Conservation (phyloP, 2,113 vertebrate species). For the Percina caprodes region DNA sequence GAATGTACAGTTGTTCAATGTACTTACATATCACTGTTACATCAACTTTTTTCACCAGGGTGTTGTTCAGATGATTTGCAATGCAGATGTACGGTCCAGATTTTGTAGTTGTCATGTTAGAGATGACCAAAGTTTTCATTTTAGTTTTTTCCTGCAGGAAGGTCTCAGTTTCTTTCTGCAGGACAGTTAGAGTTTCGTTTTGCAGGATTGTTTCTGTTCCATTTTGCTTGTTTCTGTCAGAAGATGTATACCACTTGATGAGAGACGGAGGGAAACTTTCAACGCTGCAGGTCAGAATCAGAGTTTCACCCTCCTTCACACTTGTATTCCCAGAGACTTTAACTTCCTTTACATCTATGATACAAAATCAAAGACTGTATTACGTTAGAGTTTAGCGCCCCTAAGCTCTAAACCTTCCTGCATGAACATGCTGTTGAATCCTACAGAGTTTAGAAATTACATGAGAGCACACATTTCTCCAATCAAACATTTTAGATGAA, state of each 20-base stretch:
- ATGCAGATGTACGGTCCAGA: constrained; percentile 63
- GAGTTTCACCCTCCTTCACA: constrained; percentile 47
- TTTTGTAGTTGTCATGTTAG: constrained; percentile 2
- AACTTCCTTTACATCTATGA: constrained; percentile 34
- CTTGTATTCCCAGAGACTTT: neutral
- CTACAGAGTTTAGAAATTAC: neutral
- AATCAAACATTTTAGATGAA: neutral
- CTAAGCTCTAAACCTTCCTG: too few species aligned
- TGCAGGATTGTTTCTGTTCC: neutral
- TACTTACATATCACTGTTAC: constrained; percentile 54
- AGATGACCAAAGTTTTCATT: constrained; percentile 1
- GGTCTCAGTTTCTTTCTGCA: neutral
- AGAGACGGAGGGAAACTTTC: constrained; percentile 55
- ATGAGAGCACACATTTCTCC: neutral
- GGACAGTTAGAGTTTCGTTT: neutral
- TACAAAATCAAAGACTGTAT: neutral
- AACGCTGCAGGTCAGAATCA: constrained; percentile 55
- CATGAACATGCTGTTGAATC: neutral
- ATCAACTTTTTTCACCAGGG: neutral
- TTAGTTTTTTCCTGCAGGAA: neutral
- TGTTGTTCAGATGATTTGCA: constrained; percentile 16
- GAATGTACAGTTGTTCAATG: neutral
- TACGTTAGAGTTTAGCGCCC: neutral
- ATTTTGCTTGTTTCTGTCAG: neutral
- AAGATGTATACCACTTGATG: constrained; percentile 32